Evolutionary conservation across 2,888 invertebrate genomes (phyloP), one percentile per base, ranked within the genome.

Genomic region (Trypoxylon attenuatum): DNA sequence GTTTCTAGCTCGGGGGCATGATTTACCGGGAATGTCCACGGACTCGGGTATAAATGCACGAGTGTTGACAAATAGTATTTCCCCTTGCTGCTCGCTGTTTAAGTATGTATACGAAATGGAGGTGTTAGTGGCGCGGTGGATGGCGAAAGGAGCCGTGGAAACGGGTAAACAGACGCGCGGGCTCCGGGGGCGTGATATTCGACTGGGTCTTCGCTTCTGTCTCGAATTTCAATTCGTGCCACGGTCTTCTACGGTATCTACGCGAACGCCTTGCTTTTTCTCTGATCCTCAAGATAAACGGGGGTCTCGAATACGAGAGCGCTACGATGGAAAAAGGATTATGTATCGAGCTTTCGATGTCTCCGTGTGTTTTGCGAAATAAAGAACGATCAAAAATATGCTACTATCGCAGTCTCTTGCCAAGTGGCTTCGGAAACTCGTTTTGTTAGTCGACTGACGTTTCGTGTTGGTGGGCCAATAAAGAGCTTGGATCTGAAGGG

Each of bases 11-110:
- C 57, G 55, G 59, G 51, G 46, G 59, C 69, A 75, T 80, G 78
- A 82, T 80, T 80, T 80, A 79, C 73, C 64, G 76, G 33, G 70
- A 62, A 72, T 69, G 74, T 63, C 62, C 67, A 51, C 58, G 52
- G 59, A 50, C 39, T 38, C 25, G 39, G 55, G 76, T 76, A 77
- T 70, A 77, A 78, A 78, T 73, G 77, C 73, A 60, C 70, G 68
- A 71, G 72, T 78, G 75, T 77, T 77, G 80, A 80, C 76, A 79
- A 81, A 82, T 79, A 80, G 75, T 76, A 71, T 81, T 72, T 71
- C 69, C 71, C 66, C 51, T 46, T n/a, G 18, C n/a, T n/a, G n/a
- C n/a, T n/a, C 64, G 75, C 71, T 76, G 70, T 75, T 78, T 76
- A 76, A 80, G 78, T 75, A 13, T 33, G 13, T 13, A 70, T 68